A percentile compares a stretch with the other conserved stretches of the same genome.
Evolutionary conservation across 2,888 invertebrate species (phyloP).

Genomic region (Scaptomyza flava): DNA sequence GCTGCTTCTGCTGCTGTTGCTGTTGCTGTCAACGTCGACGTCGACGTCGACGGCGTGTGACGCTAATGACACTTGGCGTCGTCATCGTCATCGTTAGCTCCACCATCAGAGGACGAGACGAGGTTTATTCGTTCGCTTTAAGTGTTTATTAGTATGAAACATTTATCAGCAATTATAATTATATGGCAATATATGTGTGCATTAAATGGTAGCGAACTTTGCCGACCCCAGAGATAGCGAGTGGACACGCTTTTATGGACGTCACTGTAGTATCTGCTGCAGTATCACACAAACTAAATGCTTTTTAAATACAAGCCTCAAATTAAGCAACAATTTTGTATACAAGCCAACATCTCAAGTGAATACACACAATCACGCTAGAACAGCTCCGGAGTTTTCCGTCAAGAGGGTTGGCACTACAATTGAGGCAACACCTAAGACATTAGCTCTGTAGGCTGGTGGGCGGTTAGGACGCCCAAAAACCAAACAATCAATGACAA

Average conservation of each 20-base stretch:
- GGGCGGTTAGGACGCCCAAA: slow-evolving; percentile 33
- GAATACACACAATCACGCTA: slow-evolving; percentile 38
- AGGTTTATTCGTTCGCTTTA: slow-evolving; percentile 54
- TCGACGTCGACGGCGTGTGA: slow-evolving; percentile 62
- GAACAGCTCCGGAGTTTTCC: slow-evolving; percentile 29
- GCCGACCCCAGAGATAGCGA: slow-evolving; percentile 58
- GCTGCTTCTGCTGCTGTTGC: background rate
- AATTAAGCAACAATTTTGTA: slow-evolving; percentile 65
- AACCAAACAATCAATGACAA: slow-evolving; percentile 81
- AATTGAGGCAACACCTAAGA: slow-evolving; percentile 65
- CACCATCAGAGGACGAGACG: slow-evolving; percentile 6
- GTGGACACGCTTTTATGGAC: slow-evolving; percentile 44
- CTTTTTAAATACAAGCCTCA: slow-evolving; percentile 68
- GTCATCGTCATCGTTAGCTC: slow-evolving; percentile 47
- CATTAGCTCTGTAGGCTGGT: slow-evolving; percentile 52
- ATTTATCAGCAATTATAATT: slow-evolving; percentile 84
- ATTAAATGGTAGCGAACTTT: slow-evolving; percentile 82
- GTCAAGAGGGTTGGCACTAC: slow-evolving; percentile 40
- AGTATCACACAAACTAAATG: slow-evolving; percentile 51
- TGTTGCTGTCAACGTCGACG: slow-evolving; percentile 15
- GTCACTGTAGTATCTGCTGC: slow-evolving; percentile 23
- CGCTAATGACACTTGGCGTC: slow-evolving; percentile 69
- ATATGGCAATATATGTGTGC: slow-evolving; percentile 69
- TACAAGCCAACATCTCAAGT: slow-evolving; percentile 58
- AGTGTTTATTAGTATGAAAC: slow-evolving; percentile 78